Evolutionary conservation across 2,113 vertebrate species (phyloP).

Genomic region (Oreochromis tanganicae): DNA sequence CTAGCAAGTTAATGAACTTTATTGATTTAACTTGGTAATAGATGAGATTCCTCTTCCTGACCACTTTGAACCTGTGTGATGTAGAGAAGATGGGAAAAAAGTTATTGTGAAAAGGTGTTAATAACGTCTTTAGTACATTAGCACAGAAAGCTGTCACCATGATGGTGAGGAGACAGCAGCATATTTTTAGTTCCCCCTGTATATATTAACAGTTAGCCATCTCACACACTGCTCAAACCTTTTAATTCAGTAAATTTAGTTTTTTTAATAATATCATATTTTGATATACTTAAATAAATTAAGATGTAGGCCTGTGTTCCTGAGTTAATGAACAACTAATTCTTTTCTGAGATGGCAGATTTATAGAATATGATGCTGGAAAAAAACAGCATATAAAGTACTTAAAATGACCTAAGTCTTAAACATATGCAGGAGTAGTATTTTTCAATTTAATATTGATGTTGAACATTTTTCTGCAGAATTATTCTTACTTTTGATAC

Average conservation of each 20-base stretch:
- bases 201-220: neutral
- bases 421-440: neutral
- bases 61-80: neutral
- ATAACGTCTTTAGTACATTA: neutral
- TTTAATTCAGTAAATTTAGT: neutral
- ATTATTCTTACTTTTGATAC: neutral
- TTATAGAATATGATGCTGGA: neutral
- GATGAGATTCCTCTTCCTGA: neutral
- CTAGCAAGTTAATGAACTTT: neutral
- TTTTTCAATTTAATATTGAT: neutral
- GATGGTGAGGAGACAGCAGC: neutral
- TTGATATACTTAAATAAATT: neutral
- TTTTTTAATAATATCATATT: neutral
- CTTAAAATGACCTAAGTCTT: neutral
- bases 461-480: neutral
- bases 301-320: neutral
- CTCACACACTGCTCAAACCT: neutral
- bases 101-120: neutral
- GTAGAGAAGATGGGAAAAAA: neutral
- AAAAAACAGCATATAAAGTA: fast-evolving
- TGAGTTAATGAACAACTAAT: neutral
- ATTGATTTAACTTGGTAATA: neutral
- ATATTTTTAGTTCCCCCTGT: neutral
- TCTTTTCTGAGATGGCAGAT: neutral
- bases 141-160: neutral